These are phyloP conservation scores for Isichthys henryi DNA, from an alignment of 2,113 vertebrate species.

Conservation along the genomic window DNA sequence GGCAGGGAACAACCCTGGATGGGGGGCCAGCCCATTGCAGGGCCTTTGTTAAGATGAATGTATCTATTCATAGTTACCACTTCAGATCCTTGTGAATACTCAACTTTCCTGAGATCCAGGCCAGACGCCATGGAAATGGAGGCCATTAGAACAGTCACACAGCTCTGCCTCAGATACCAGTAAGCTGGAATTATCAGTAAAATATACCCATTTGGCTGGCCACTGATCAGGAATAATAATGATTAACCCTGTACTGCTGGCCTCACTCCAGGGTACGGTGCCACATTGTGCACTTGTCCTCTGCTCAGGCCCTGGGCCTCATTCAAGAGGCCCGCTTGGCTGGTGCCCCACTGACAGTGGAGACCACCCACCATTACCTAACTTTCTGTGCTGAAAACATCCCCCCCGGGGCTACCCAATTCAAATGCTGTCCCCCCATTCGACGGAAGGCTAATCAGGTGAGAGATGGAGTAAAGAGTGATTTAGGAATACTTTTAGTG, in stretches of 20 bases:
- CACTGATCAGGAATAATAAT: not conserved
- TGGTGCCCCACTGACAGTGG: constrained; percentile 67
- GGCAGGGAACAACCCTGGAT: no score
- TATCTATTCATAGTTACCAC: not conserved
- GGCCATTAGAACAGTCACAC: constrained; percentile 55
- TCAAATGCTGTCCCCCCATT: constrained; percentile 76
- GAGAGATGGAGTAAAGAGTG: not conserved
- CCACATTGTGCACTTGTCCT: constrained; percentile 73
- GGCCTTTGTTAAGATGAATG: no score
- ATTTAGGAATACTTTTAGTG: no score
- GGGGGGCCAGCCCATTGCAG: no score
- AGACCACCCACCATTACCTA: constrained; percentile 76
- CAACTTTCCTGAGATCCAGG: constrained; percentile 63
- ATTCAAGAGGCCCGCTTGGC: constrained; percentile 59
- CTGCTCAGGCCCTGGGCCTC: constrained; percentile 58
- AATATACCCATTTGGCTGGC: not conserved
- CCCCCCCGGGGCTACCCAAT: constrained; percentile 65
- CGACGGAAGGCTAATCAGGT: constrained; percentile 58
- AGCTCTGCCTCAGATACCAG: constrained; percentile 69
- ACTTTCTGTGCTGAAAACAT: constrained; percentile 62
- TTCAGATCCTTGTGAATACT: constrained; percentile 62
- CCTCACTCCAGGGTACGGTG: constrained; percentile 58
- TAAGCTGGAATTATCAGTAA: constrained; percentile 37
- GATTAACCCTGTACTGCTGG: not conserved
- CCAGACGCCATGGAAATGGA: constrained; percentile 69